These are phyloP conservation scores for Odobenus rosmarus DNA, from an alignment of 2,113 vertebrate genomes.

Conservation along the genomic window DNA sequence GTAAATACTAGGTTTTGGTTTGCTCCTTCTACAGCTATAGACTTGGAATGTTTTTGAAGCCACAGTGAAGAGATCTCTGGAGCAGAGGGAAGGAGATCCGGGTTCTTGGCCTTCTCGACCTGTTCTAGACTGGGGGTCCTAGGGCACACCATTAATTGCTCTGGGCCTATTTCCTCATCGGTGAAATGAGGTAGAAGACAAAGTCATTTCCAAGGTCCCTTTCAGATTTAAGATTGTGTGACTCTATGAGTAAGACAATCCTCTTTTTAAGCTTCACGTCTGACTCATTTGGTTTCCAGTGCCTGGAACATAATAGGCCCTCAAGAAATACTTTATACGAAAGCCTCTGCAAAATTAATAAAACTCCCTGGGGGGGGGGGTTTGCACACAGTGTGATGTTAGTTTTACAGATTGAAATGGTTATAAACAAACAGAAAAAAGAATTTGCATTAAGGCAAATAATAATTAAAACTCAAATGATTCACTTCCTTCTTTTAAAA, in stretches of 20 bases:
- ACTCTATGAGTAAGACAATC: background rate
- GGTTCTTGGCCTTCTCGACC: background rate
- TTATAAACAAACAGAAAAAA: background rate
- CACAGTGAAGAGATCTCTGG: background rate
- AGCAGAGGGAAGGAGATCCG: background rate
- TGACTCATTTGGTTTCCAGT: background rate
- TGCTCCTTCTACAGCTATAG: background rate
- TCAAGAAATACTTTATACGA: background rate
- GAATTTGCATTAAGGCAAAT: background rate
- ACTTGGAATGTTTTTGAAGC: background rate
- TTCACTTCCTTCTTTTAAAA: background rate
- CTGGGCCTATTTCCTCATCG: background rate
- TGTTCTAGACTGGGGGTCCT: background rate
- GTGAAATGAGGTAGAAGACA: background rate
- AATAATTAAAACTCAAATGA: background rate
- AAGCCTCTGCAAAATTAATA: background rate
- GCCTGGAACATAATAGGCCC: accelerated
- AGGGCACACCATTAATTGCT: background rate
- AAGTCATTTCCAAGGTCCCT: background rate
- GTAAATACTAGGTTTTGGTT: background rate
- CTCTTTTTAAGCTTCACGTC: background rate
- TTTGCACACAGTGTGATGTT: background rate
- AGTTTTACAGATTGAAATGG: background rate
- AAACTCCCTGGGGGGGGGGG: background rate
- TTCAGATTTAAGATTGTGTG: background rate